Evolutionary conservation across 2,888 invertebrate genomes (phyloP), one percentile per base, ranked within the genome.

Genomic region (Cantharis lateralis): DNA sequence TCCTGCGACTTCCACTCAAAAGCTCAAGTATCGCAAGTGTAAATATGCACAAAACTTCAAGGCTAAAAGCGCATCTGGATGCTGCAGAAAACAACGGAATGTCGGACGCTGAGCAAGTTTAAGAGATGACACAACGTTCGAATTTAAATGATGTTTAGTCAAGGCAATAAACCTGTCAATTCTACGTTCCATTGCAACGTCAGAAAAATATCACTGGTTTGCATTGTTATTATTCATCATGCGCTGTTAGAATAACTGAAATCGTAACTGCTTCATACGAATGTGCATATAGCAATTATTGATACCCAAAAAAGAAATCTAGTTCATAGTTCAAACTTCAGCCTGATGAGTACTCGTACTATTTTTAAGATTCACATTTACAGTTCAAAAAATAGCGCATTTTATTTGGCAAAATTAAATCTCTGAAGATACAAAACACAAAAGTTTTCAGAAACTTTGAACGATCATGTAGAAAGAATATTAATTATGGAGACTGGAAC

Each of bases 91-190:
- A 82, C 82, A 82, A 83, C 81, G 82, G 83, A 82, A 83, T 81
- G 83, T 83, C 82, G 82, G 82, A 82, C 81, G 82, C 81, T 78
- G 83, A 82, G 83, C 83, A 81, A 82, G 82, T 84, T 84, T 82
- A 82, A 83, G 83, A 85, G 84, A 86, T 86, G 86, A 85, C 85
- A 85, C 84, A 84, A 85, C 84, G 85, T 81, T 85, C 85, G 86
- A 86, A 86, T 86, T 87, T 86, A 87, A 87, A 87, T 86, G 86
- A 86, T 86, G 86, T 85, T 84, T 83, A 82, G 84, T 82, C 84
- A 82, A 82, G 81, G 85, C 87, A 86, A 86, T 87, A 87, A 87
- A 87, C 86, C 86, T 87, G 87, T 87, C 87, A 85, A 81, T 81
- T 79, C 81, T 83, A 82, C 80, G 79, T 82, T 82, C 82, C 82